Base-by-base conservation (phyloP, 2,113 vertebrate genomes). In the Pterophyllum scalare region DNA sequence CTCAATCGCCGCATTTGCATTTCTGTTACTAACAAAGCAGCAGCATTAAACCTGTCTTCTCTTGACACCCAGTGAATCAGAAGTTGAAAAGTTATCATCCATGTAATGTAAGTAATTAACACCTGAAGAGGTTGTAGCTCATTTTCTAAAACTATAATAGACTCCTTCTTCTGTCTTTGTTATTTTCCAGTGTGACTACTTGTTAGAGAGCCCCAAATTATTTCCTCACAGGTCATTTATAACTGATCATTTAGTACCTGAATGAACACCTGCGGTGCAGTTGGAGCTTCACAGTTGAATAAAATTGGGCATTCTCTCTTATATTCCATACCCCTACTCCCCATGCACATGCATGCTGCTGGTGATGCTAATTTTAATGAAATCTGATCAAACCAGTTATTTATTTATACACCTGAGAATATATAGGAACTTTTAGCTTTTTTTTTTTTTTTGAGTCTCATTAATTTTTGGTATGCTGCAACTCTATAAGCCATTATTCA, bases 91-190 rank as follows among this genome's bases (percentile, higher is more conserved):
- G 4, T 46, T 46, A 54, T 56, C 82, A 78, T 65, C 52, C 8
- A 57, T 82, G 24, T 26, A 61, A 65, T 67, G 33, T 20, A 77
- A 61, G 59, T 33, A 49, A 70, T 79, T 49, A 38, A 67, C 43
- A 60, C 26, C 26, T 56, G 28, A 33, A 52, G 64, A 24, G 20
- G 24, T 65, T 49, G n/a, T 38, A 15, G 46, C 54, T 79, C 6
- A 5, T 82, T 60, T 49, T 65, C 65, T 28, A 56, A 35, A 24
- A 28, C 7, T 14, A 60, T 70, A 54, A 19, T 67, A 31, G 43
- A 33, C 11, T 72, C 43, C 24, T 72, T 52, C 43, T 70, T 70
- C 65, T 70, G 15, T 38, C 17, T 67, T 26, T 77, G n/a, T 70
- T 67, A 33, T 79, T 38, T 82, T 58, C 58, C 4, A 58, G 26